These are phyloP conservation scores for Unio delphinus DNA, from an alignment of 2,888 invertebrate genomes.

Conservation along the genomic window DNA sequence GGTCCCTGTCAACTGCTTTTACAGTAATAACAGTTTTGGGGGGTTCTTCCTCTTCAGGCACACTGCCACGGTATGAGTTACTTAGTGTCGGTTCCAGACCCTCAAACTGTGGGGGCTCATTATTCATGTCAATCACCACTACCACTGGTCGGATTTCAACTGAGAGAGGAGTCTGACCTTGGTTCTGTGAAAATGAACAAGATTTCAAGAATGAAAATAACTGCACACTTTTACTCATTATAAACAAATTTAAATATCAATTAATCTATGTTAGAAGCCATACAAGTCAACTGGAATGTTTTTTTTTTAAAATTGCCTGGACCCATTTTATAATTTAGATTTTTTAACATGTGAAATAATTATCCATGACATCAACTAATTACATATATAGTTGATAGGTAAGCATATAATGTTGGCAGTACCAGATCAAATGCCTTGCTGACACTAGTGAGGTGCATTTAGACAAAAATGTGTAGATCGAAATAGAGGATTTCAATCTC, in stretches of 20 bases:
- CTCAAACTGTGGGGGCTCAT: conserved; percentile 97
- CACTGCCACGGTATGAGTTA: conserved; percentile 94
- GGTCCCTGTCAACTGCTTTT: conserved; percentile 65
- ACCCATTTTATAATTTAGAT: no score
- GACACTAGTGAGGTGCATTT: no score
- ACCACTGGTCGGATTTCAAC: conserved; percentile 84
- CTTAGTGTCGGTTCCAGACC: conserved; percentile 74
- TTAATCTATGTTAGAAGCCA: background rate
- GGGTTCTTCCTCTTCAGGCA: conserved; percentile 93
- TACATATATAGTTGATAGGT: no score
- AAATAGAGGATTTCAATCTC: no score
- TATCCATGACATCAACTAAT: no score
- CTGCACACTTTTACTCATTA: no score
- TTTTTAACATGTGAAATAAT: no score
- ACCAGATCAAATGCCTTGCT: no score
- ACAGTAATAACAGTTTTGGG: conserved; percentile 85
- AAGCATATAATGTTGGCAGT: no score
- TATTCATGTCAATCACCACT: conserved; percentile 95
- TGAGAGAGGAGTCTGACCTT: conserved; percentile 60
- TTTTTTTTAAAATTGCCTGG: background rate
- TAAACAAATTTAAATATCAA: no score
- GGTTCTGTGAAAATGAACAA: conserved; percentile 50
- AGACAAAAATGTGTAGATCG: no score
- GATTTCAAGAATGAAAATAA: background rate
- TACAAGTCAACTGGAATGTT: background rate